Evolutionary conservation across 2,888 invertebrate genomes (phyloP).

Genomic region (Elgonia sp.): DNA sequence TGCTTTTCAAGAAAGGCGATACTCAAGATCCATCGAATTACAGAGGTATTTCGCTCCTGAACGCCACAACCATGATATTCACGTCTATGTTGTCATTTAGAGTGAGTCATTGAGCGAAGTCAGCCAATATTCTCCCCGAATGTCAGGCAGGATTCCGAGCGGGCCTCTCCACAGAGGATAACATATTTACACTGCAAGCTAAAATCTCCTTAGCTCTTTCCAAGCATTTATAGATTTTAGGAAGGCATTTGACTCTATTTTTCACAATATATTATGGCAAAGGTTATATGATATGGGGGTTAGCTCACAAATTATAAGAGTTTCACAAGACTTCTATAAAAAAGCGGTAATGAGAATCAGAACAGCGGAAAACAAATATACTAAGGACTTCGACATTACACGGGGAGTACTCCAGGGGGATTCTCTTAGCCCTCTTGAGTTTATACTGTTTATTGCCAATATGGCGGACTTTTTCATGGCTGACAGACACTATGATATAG

Average conservation of each 20-base stretch:
- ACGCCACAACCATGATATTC: no score
- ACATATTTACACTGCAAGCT: neutral
- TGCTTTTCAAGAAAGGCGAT: constrained; percentile 9
- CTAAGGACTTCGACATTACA: neutral
- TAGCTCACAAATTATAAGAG: neutral
- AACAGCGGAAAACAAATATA: neutral
- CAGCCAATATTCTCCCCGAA: neutral
- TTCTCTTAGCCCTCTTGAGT: neutral
- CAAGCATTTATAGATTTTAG: neutral
- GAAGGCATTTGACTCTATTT: neutral
- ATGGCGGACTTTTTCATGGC: neutral
- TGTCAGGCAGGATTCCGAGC: neutral
- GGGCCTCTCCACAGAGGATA: neutral
- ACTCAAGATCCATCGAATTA: neutral
- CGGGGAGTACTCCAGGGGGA: neutral
- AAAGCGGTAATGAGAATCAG: neutral
- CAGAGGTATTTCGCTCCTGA: neutral
- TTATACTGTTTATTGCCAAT: neutral
- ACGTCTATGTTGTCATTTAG: neutral
- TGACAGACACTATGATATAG: neutral
- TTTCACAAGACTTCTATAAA: neutral
- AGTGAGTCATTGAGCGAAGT: constrained; percentile 12
- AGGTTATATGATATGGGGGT: neutral
- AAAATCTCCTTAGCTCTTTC: neutral
- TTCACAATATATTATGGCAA: neutral